These are phyloP conservation scores for Dipodomys ordii DNA, from an alignment of 2,113 vertebrate species.

Conservation along the genomic window DNA sequence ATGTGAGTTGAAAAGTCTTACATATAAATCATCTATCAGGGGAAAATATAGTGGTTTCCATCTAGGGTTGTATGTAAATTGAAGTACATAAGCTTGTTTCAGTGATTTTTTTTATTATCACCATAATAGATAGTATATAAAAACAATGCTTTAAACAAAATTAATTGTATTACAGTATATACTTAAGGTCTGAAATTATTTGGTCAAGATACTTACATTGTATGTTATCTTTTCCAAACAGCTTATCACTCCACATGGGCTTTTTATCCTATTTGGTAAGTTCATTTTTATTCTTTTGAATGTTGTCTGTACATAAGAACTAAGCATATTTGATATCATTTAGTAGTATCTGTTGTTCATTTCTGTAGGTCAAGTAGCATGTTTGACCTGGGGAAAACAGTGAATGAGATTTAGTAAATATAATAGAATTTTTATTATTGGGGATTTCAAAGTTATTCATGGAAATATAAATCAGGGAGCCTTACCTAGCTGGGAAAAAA, in stretches of 20 bases:
- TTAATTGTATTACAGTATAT: slow-evolving; percentile 14
- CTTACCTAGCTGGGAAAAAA: neutral
- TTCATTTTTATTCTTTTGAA: slow-evolving; percentile 55
- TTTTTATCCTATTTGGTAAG: slow-evolving; percentile 95
- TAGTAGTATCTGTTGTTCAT: slow-evolving; percentile 43
- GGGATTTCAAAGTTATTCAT: neutral
- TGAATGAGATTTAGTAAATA: slow-evolving; percentile 40
- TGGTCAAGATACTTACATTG: slow-evolving; percentile 62
- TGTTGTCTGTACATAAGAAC: slow-evolving; percentile 16
- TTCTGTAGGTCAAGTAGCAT: neutral
- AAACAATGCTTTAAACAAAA: slow-evolving; percentile 13
- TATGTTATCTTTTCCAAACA: slow-evolving; percentile 85
- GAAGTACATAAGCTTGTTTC: slow-evolving; percentile 23
- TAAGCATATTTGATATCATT: slow-evolving; percentile 52
- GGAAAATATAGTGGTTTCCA: neutral
- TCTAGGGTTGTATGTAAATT: slow-evolving; percentile 28
- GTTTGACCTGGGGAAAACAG: neutral
- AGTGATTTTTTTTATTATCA: slow-evolving; percentile 16
- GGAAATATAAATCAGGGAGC: neutral
- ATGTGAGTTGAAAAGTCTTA: slow-evolving; percentile 86
- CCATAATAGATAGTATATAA: neutral
- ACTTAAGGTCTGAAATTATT: slow-evolving; percentile 36
- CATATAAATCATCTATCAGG: slow-evolving; percentile 49
- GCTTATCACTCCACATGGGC: slow-evolving; percentile 91
- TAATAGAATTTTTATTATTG: neutral